These are phyloP conservation scores for Sympetrum striolatum DNA, from an alignment of 2,888 invertebrate species.

Conservation along the genomic window DNA sequence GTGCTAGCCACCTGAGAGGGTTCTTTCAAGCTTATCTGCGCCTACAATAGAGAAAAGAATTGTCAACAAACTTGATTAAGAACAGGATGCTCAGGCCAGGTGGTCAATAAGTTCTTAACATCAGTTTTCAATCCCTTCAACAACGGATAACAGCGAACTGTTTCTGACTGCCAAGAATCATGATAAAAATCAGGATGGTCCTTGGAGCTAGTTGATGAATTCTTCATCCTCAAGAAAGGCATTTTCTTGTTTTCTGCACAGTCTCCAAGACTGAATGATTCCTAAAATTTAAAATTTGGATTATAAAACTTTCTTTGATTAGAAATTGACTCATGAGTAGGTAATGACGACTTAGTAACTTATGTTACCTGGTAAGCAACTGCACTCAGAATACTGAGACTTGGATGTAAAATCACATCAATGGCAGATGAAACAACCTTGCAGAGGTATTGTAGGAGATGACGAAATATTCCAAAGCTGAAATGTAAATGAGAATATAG, in stretches of 20 bases:
- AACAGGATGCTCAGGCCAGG: slow-evolving; percentile 93
- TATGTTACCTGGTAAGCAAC: slow-evolving; percentile 57
- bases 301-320: slow-evolving; percentile 49
- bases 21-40: no score
- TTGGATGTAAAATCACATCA: slow-evolving; percentile 65
- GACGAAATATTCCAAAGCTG: slow-evolving; percentile 67
- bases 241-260: slow-evolving; percentile 18
- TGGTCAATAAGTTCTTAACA: slow-evolving; percentile 69
- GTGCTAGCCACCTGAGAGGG: no score
- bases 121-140: slow-evolving; percentile 70
- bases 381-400: slow-evolving; percentile 64
- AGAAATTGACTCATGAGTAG: neutral
- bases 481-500: neutral
- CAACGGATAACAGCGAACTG: slow-evolving; percentile 73
- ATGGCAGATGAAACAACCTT: slow-evolving; percentile 64
- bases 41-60: no score
- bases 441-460: slow-evolving; percentile 63
- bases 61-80: slow-evolving; percentile 69
- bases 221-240: slow-evolving; percentile 44
- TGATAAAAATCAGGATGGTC: slow-evolving; percentile 78
- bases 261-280: slow-evolving; percentile 48
- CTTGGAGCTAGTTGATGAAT: neutral
- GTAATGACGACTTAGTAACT: neutral
- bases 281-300: slow-evolving; percentile 51
- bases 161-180: slow-evolving; percentile 81